phyloP scores from a whole-genome alignment of 2,797 vertebrate genomes.

The Carcharodon carcharias region DNA sequence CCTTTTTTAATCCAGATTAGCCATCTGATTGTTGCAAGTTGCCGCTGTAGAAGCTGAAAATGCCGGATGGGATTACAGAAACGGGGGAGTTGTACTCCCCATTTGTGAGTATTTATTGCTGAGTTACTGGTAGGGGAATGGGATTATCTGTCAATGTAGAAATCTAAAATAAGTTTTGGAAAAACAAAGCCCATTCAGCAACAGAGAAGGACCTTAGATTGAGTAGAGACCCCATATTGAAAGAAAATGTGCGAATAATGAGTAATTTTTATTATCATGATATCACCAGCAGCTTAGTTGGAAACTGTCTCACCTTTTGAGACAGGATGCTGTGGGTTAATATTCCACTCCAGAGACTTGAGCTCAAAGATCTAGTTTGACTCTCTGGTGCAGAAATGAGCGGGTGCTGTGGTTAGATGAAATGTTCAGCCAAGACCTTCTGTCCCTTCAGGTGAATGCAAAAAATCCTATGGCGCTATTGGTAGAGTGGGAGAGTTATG shows the following conservation, averaged over 20 bases:
- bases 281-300: background rate
- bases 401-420: background rate
- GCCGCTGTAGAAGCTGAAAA: constrained; percentile 45
- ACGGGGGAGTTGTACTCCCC: constrained; percentile 88
- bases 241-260: background rate
- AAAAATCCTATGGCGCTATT: background rate
- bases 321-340: background rate
- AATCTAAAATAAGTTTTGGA: background rate
- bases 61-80: constrained; percentile 92
- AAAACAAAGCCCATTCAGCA: background rate
- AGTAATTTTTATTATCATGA: background rate
- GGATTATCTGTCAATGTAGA: background rate
- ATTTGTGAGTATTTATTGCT: constrained; percentile 67
- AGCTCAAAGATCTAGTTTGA: background rate
- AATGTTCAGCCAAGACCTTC: background rate
- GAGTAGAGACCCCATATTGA: background rate
- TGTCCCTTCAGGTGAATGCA: background rate
- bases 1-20: background rate
- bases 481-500: too few species aligned
- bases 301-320: background rate
- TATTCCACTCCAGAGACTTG: background rate
- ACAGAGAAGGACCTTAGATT: background rate
- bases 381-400: background rate
- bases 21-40: background rate
- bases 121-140: background rate